Evolutionary conservation across 2,113 vertebrate species (phyloP), one percentile per base, ranked within the genome.

Genomic region (Otocyon megalotis): DNA sequence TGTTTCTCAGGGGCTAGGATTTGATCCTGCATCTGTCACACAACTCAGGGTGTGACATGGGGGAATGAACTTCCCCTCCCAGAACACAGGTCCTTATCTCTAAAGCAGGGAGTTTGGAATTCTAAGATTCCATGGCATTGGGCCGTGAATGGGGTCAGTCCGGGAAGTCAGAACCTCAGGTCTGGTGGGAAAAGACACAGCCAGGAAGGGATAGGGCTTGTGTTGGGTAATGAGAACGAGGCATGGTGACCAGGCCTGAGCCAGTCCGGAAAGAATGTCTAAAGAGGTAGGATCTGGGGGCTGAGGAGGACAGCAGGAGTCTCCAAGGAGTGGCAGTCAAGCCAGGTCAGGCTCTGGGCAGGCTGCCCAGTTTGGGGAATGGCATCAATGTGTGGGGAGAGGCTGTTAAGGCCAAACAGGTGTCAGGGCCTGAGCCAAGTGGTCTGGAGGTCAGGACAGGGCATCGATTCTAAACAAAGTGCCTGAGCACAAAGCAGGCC

Each of bases 361-460:
- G 90, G 71, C 65, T 62, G 94, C 96, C 94, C 22, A 4, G 26
- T 37, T 74, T 72, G 32, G 85, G 60, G 95, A 92, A 93, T 88
- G 96, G 63, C 74, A 94, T 62, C 20, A 9, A 53, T 81, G 77
- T 95, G 76, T 67, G 62, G 87, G 84, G 94, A 67, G 92, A 96
- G 65, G 35, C 30, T 12, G 5, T 63, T 76, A 88, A 91, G 91
- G 84, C 93, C 14, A 6, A 69, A 96, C 98, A 98, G 97, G 98
- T 98, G 97, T 93, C 62, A 67, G 95, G 80, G 54, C 54, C 19
- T 22, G 20, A 62, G 98, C 96, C 97, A 96, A 98, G 90, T 93
- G 43, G 53, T 72, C 54, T 69, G 76, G 81, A 98, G 97, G 97
- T 98, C 96, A 95, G 77, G 60, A 90, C 30, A 13, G 88, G 76